A percentile compares a stretch with the other conserved stretches of the same genome.
phyloP scores from a whole-genome alignment of 1,140 invertebrate species.

The Drosophila serrata region DNA sequence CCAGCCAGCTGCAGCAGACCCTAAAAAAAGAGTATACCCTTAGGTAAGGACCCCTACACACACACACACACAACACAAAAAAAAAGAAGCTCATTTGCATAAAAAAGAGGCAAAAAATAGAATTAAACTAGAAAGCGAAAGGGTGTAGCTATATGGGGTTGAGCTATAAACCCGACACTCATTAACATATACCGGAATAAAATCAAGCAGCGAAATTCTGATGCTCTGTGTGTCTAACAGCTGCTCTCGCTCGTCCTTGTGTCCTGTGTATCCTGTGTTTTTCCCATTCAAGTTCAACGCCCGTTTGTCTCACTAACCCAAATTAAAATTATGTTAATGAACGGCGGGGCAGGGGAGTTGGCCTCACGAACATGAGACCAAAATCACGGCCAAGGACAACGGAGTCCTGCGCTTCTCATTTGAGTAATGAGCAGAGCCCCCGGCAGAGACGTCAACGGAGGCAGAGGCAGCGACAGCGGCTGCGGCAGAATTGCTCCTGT shows the following conservation, averaged over 20 bases:
- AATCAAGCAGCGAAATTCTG: slow-evolving; percentile 63
- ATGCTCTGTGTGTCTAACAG: slow-evolving; percentile 71
- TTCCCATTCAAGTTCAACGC: slow-evolving; percentile 64
- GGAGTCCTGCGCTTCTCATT: slow-evolving; percentile 73
- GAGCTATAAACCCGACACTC: slow-evolving; percentile 41
- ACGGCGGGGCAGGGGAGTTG: slow-evolving; percentile 42
- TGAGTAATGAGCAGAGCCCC: slow-evolving; percentile 70
- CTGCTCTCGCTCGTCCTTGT: slow-evolving; percentile 54
- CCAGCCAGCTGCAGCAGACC: slow-evolving; percentile 36
- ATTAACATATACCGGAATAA: slow-evolving; percentile 72
- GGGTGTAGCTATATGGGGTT: slow-evolving; percentile 37
- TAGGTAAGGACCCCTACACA: slow-evolving; percentile 52
- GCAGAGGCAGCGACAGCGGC: slow-evolving; percentile 1
- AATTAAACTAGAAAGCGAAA: slow-evolving; percentile 62
- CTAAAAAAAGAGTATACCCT: slow-evolving; percentile 36
- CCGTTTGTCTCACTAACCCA: slow-evolving; percentile 83
- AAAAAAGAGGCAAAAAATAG: slow-evolving; percentile 55
- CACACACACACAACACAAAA: background rate
- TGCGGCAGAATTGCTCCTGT: slow-evolving; percentile 56
- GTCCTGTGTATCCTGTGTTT: slow-evolving; percentile 11
- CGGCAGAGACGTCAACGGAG: slow-evolving; percentile 17
- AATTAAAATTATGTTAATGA: slow-evolving; percentile 85
- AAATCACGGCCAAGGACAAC: slow-evolving; percentile 85
- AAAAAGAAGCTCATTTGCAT: slow-evolving; percentile 77
- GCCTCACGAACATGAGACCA: slow-evolving; percentile 40